Percentiles rank a stretch among this genome's conserved stretches.
Evolutionary conservation across 2,888 invertebrate genomes (phyloP).

Genomic region (Sphinx pinastri): DNA sequence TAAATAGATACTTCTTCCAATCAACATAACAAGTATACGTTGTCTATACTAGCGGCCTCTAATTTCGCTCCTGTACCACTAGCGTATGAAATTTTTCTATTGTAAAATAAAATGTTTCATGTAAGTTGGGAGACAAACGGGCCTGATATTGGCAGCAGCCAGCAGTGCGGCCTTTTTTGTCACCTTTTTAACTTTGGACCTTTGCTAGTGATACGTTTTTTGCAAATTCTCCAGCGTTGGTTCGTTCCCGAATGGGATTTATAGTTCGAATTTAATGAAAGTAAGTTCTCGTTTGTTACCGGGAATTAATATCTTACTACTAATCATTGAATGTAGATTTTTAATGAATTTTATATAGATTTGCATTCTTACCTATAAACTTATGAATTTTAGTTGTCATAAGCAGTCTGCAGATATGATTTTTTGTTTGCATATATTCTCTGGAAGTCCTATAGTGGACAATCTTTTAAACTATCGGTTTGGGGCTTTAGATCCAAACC

Average conservation of each 20-base stretch:
- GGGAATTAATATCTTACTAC: too few relatives aligned
- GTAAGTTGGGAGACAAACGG: slow-evolving; percentile 58
- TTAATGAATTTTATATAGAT: too few relatives aligned
- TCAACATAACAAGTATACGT: too few relatives aligned
- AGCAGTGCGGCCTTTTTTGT: slow-evolving; percentile 1
- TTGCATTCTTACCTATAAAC: too few relatives aligned
- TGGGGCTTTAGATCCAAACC: too few relatives aligned
- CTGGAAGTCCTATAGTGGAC: too few relatives aligned
- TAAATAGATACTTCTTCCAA: too few relatives aligned
- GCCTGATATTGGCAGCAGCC: slow-evolving; percentile 65
- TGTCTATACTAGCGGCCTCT: not conserved
- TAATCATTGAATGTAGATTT: too few relatives aligned
- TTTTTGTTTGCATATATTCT: too few relatives aligned
- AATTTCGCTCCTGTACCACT: not conserved
- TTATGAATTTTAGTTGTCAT: too few relatives aligned
- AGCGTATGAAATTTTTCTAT: not conserved
- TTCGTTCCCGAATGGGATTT: not conserved
- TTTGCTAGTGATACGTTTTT: slow-evolving; percentile 19
- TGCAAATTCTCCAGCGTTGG: slow-evolving; percentile 12
- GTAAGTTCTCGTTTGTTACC: not conserved
- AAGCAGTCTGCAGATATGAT: too few relatives aligned
- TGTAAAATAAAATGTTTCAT: slow-evolving; percentile 11
- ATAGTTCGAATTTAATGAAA: not conserved
- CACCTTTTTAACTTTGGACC: slow-evolving; percentile 19
- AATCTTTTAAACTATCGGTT: too few relatives aligned